Evolutionary conservation across 2,113 vertebrate species (phyloP), one percentile per base, ranked within the genome.

Genomic region (Mormoops blainvillei): DNA sequence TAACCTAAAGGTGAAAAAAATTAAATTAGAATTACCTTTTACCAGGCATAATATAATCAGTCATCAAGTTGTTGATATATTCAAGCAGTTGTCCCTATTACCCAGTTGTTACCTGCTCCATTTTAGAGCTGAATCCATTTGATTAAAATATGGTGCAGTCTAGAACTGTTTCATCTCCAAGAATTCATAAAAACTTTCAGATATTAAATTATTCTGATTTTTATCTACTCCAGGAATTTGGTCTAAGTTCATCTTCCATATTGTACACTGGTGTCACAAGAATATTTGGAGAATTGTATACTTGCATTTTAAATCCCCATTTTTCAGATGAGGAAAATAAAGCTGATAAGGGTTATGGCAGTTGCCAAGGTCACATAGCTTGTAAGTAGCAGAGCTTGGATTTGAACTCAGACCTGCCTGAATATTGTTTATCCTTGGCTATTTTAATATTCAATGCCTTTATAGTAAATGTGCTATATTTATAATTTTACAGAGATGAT

Each of bases 321-420:
- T 82, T 85, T 92, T 86, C 19, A 83, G 9, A 83, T 63, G 48
- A 96, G 26, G 38, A 95, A 90, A 92, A 19, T 41, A 50, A 93
- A 70, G 19, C 15, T 87, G 16, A 91, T 63, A 61, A 48, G 10
- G 41, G 13, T 56, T 80, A 54, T 4, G 22, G 11, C 43, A 68
- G 5, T 93, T 87, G 70, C 28, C 24, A 88, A 71, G 18, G 33
- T 87, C 73, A 94, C 43, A 41, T 20, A 43, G 24, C 52, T 48
- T 80, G 26, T 81, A 92, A 10, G 16, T 50, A 90, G 24, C n/a
- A 78, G 12, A 92, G 15, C 5, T 80, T 73, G n/a, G 8, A 94
- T 83, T 54, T 81, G n/a, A 95, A 71, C 28, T 92, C 22, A 85
- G 19, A 89, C 67, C 15, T 87, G 45, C 38, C 58, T 81, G 8